Percentiles rank a stretch among this genome's conserved stretches.
Conservation (phyloP, 2,888 invertebrate genomes). For the Malthinus flaveolus region DNA sequence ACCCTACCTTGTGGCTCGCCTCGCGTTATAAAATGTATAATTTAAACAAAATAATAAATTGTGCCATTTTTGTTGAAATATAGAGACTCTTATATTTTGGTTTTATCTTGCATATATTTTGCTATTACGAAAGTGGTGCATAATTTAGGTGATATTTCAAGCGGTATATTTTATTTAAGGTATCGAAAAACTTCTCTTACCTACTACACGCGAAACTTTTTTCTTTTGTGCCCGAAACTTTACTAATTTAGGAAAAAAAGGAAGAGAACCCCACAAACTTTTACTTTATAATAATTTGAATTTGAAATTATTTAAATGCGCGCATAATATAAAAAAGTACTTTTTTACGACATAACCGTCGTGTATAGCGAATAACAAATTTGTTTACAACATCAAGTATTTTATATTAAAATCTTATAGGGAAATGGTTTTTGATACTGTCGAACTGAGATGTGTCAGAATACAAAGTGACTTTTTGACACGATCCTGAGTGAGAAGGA, state of each 20-base stretch:
- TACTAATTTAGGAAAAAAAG: too few relatives aligned
- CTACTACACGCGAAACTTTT: neutral
- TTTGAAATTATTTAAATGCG: neutral
- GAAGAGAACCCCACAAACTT: neutral
- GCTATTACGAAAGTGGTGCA: conserved; percentile 15
- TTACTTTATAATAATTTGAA: neutral
- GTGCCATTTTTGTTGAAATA: neutral
- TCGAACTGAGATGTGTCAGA: conserved; percentile 25
- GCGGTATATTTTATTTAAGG: conserved; percentile 4
- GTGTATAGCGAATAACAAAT: conserved; percentile 12
- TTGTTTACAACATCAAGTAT: conserved; percentile 22
- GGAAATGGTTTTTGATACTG: conserved; percentile 17
- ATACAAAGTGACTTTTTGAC: conserved; percentile 32
- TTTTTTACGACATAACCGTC: neutral
- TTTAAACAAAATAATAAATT: too few relatives aligned
- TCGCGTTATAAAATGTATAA: too few relatives aligned
- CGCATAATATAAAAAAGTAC: neutral
- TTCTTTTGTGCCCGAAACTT: too few relatives aligned
- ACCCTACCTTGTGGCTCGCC: too few relatives aligned
- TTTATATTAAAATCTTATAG: conserved; percentile 18
- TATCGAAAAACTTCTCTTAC: neutral
- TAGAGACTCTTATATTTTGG: conserved; percentile 4
- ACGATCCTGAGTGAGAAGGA: conserved; percentile 37
- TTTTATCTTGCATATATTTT: conserved; percentile 14
- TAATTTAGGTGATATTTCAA: conserved; percentile 14